Evolutionary conservation across 2,113 vertebrate species (phyloP), one percentile per base, ranked within the genome.

Genomic region (Hippocampus mohnikei): DNA sequence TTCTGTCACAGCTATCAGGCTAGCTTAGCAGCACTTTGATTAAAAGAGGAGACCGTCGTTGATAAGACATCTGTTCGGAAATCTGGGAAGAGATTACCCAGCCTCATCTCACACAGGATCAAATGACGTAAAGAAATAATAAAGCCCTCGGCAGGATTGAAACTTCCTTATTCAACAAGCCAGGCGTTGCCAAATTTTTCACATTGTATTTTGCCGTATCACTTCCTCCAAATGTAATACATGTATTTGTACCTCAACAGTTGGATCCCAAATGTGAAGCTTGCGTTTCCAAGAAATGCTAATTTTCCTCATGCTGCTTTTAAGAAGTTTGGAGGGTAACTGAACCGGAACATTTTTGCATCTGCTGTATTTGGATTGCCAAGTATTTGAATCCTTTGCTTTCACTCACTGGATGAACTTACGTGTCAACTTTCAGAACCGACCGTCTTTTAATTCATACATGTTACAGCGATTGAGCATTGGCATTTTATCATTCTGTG

Each of bases 11-110:
- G 77, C 84, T 85, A 81, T 90, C 84, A 80, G 60, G 71, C 80
- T 80, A 87, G 88, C 89, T 91, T 90, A 90, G 81, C 78, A 74
- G 81, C 52, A 67, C 75, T 92, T 88, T 93, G 91, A 92, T 92
- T 92, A 92, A 92, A 91, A 89, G 78, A 77, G 79, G 80, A 80
- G 84, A 76, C 74, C 69, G 74, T 82, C 77, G 80, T 86, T 89
- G 85, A 81, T 72, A 67, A 76, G 79, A 90, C 91, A 92, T 92
- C 89, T 91, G 91, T 83, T 75, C 37, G 85, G 55, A 85, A 87
- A 91, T 91, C 91, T 88, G 87, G 69, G 71, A 55, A 75, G 76
- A 86, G 90, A 91, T 92, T 92, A 90, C 78, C 56, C 84, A 74
- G 64, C 71, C 76, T 88, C 87, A 86, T 87, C 79, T 81, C 81